Conservation (phyloP, 2,888 invertebrate genomes). For the Diarsia brunnea region DNA sequence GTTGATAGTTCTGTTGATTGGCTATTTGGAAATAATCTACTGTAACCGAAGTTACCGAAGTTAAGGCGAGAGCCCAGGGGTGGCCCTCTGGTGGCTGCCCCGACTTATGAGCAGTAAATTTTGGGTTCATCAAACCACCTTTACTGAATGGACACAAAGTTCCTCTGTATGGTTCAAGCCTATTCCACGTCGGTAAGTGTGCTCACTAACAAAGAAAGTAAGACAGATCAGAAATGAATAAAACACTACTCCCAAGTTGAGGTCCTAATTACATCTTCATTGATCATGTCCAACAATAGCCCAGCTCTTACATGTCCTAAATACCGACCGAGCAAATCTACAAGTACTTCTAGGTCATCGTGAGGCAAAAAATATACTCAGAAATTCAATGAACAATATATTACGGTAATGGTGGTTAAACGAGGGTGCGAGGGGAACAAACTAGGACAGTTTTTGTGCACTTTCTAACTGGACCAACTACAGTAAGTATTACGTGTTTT, state of each 20-base stretch:
- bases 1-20: not conserved
- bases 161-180: not conserved
- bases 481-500: constrained; percentile 69
- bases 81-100: no score
- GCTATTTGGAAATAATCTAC: not conserved
- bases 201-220: not conserved
- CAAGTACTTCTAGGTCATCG: constrained; percentile 61
- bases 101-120: no score
- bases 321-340: constrained; percentile 20
- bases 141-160: not conserved
- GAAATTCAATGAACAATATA: constrained; percentile 79
- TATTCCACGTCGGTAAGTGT: not conserved
- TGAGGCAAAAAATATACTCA: constrained; percentile 69
- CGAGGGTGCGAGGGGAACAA: constrained; percentile 50
- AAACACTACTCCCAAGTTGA: not conserved
- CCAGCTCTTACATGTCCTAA: not conserved
- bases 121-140: no score
- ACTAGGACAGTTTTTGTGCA: constrained; percentile 71
- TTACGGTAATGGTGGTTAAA: constrained; percentile 69
- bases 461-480: constrained; percentile 64
- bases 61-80: no score
- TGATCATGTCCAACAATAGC: constrained; percentile 9
- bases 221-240: not conserved
- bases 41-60: not conserved
- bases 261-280: constrained; percentile 20